Evolutionary conservation across 1,140 invertebrate species (phyloP), one percentile per base, ranked within the genome.

Genomic region (Charaxes varanes): DNA sequence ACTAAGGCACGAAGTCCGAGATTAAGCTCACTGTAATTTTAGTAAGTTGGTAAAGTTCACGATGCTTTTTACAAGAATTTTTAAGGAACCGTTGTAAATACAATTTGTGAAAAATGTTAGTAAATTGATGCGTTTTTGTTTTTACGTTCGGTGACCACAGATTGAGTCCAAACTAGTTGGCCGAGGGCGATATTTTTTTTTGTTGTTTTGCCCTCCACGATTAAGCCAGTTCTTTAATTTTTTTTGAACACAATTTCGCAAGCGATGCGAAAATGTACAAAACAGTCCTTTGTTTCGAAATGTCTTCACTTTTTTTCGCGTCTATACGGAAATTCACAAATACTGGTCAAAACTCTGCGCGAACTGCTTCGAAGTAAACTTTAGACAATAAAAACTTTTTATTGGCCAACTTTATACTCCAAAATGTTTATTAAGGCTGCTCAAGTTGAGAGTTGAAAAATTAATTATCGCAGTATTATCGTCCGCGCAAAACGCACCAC

Each of bases 171-270:
- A 80, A 78, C 78, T 73, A 82, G 78, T 64, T 70, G 78, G 78
- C 63, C 59, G 53, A 55, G 71, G 56, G 69, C 62, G 52, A 44
- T 45, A 32, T 53, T 62, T 59, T 68, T 69, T 69, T 66, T 73
- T 63, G n/a, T n/a, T 60, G 42, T 41, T 55, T 46, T 59, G 45
- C 70, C 68, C 64, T 61, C 48, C 61, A 66, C 65, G 56, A 65
- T 64, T 64, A 44, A 58, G 62, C 61, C 66, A 71, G 62, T 60
- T 63, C 46, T 49, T 44, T 59, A 58, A 53, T 37, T 37, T 68
- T 74, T 78, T 83, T 81, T 83, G 79, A 83, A 73, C 74, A 83
- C 79, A 83, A 79, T 79, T 83, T 83, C 79, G 79, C 79, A 76
- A 64, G 53, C 41, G 46, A 53, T 69, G 76, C 79, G 79, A 83